phyloP scores from a whole-genome alignment of 2,888 invertebrate species.

The Panzeria rudis region DNA sequence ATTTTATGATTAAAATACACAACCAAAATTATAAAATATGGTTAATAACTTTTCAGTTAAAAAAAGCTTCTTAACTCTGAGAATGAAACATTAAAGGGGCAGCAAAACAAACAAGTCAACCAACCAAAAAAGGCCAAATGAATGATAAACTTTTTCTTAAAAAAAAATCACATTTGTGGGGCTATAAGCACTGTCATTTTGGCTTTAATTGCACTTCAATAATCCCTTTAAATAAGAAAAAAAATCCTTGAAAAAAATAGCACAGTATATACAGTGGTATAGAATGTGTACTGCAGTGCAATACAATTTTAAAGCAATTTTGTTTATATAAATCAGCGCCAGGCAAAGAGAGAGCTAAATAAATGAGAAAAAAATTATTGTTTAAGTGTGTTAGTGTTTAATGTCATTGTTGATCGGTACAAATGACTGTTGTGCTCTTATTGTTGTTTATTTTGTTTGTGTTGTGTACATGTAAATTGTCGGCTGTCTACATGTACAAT shows the following conservation, averaged over 20 bases:
- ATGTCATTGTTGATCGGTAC: no score
- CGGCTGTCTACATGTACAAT: no score
- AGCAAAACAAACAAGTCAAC: conserved; percentile 33
- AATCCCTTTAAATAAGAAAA: conserved; percentile 75
- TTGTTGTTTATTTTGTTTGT: no score
- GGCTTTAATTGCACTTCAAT: conserved; percentile 83
- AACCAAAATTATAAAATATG: conserved; percentile 71
- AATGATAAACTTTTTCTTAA: conserved; percentile 61
- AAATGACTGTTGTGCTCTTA: no score
- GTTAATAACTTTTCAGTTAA: conserved; percentile 63
- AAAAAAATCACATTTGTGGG: conserved; percentile 55
- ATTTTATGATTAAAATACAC: conserved; percentile 71
- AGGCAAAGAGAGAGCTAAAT: no score
- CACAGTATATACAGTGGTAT: conserved; percentile 43
- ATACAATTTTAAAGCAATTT: no score
- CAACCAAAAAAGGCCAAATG: conserved; percentile 67
- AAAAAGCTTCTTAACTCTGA: conserved; percentile 22
- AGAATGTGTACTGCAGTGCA: neutral
- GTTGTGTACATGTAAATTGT: no score
- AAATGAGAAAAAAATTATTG: no score
- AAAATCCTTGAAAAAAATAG: conserved; percentile 17
- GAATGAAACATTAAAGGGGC: conserved; percentile 65
- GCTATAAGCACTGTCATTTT: conserved; percentile 79
- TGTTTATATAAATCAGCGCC: no score
- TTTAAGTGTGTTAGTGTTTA: no score